These are phyloP conservation scores for Acrossocheilus wenchowensis DNA, from an alignment of 2,797 vertebrate species.

Conservation along the genomic window DNA sequence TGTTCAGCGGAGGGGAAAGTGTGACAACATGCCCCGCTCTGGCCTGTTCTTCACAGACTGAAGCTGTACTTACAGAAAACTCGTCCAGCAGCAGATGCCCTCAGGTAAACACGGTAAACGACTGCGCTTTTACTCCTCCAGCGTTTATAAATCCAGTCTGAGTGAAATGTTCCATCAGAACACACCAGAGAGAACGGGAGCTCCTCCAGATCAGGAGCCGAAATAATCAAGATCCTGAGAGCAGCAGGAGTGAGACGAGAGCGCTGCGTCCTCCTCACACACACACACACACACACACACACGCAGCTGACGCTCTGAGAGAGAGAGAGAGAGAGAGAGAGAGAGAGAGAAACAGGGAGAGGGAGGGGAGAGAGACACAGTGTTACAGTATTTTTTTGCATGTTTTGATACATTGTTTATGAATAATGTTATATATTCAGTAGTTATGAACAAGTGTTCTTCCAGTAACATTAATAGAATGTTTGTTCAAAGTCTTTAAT, in stretches of 20 bases:
- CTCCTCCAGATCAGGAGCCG: neutral
- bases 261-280: neutral
- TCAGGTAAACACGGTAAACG: constrained; percentile 6
- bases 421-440: too few relatives aligned
- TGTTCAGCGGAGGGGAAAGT: neutral
- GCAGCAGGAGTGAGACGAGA: neutral
- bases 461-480: too few relatives aligned
- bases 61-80: neutral
- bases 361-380: neutral
- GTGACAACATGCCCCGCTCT: neutral
- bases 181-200: neutral
- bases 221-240: neutral
- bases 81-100: neutral
- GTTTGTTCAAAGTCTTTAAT: too few relatives aligned
- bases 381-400: neutral
- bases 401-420: too few relatives aligned
- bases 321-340: neutral
- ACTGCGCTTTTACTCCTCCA: constrained; percentile 3
- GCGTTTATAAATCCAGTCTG: neutral
- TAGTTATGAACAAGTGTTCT: too few relatives aligned
- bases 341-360: neutral
- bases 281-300: neutral
- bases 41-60: neutral
- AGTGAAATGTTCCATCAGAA: neutral
- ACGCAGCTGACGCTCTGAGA: neutral